Evolutionary conservation across 2,113 vertebrate species (phyloP), one percentile per base, ranked within the genome.

Genomic region (Dendrocopos noguchii): DNA sequence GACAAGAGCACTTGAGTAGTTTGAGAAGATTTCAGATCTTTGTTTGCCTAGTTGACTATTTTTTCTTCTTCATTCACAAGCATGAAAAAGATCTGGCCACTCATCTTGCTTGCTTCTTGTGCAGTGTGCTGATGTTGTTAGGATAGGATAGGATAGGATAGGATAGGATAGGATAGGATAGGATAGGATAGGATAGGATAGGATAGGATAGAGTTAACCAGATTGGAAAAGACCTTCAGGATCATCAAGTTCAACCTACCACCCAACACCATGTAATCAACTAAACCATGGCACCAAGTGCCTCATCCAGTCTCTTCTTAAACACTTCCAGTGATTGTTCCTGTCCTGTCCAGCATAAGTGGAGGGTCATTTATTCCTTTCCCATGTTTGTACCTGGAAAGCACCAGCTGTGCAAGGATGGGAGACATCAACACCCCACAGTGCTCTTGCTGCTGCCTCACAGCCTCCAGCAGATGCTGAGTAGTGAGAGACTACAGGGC

Each of bases 391-490:
- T 82, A 18, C 9, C 56, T 81, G 67, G 47, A 71, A 34, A 78
- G 9, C 78, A 33, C 4, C 21, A 53, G 15, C 42, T 34, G 1
- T 68, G 81, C 60, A 60, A 57, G 25, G 76, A 7, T 60, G 59
- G 59, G 50, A 61, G 33, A 9, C 5, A 2, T 65, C 47, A n/a
- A 29, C 39, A 34, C 10, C 24, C 42, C 72, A 64, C 80, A 56
- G 64, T 76, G 44, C 53, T 79, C 33, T 60, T 50, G 29, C 82
- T 73, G 80, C 15, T 67, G 73, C 16, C 33, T 73, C 33, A 29
- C 33, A 68, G 44, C 24, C 71, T 65, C 29, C 2, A 14, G 39
- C 64, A 60, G 55, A 5, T 0, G 0, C 31, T 31, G 44, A 9
- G 4, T 60, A 5, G 17, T 44, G 50, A 53, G 59, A 27, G 25